Base-by-base conservation (phyloP, 2,888 invertebrate genomes). In the Aethes cnicana region DNA sequence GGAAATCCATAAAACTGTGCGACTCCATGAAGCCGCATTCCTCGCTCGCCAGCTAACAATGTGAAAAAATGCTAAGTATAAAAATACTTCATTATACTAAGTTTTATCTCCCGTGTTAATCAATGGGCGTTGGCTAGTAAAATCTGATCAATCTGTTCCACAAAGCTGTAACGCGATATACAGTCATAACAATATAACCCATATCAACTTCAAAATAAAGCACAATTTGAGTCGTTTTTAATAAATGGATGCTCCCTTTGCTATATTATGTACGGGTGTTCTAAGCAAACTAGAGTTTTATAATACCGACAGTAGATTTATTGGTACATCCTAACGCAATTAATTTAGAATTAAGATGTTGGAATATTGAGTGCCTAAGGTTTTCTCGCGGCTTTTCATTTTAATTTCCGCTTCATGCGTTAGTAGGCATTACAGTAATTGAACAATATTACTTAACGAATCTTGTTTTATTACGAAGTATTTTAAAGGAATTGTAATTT, bases 71-170 rank as follows among this genome's bases (percentile, higher is more conserved):
- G 69, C 67, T 72, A 72, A 75, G 69, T 78, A 78, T 77, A 83
- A 84, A 84, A 84, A 84, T 83, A 77, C 81, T 83, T 81, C 76
- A 82, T 85, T 84, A 84, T 74, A 76, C 73, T 71, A 72, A 72
- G 66, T 74, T 79, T 81, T 85, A 86, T 86, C 86, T 78, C 47
- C 62, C 68, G 71, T 75, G 81, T 80, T 82, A 81, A 86, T 86
- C 86, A 81, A 74, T 78, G 81, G 86, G 86, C 83, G 86, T 75
- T 71, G 74, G 69, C 77, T 78, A 81, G 76, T 76, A 72, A 74
- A 81, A 74, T 72, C 68, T 62, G 63, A 66, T 66, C 58, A 62
- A 54, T 54, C 43, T 52, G 62, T 61, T 55, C 59, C 63, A 69
- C 63, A 73, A 66, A 56, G 65, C 36, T 41, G 9, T 57, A 61